Conservation (phyloP, 2,797 vertebrate species). For the Tenualosa ilisha region DNA sequence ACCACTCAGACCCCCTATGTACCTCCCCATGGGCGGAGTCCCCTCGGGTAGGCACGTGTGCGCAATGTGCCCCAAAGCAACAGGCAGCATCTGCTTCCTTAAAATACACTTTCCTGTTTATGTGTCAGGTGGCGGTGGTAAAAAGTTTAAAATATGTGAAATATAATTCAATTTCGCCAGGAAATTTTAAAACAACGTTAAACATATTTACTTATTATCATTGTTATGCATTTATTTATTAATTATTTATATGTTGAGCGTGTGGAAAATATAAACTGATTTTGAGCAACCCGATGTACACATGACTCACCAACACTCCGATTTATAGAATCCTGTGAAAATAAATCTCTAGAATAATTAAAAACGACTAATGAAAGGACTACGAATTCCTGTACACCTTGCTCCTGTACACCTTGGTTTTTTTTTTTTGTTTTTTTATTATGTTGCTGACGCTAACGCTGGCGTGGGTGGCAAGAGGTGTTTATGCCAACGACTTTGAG, state of each 20-base stretch:
- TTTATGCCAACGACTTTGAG: neutral
- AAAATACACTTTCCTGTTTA: conserved; percentile 77
- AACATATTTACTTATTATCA: too few species aligned
- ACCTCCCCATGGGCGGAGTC: conserved; percentile 44
- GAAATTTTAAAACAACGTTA: too few species aligned
- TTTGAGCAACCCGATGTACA: neutral
- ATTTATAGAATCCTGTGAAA: neutral
- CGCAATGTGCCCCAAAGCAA: conserved; percentile 30
- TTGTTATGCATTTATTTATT: too few species aligned
- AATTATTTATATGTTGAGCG: neutral
- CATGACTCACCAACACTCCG: neutral
- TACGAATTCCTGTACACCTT: neutral
- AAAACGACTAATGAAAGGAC: neutral
- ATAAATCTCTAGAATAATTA: neutral
- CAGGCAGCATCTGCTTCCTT: conserved; percentile 63
- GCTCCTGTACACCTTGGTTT: neutral
- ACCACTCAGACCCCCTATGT: neutral
- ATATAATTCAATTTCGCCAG: neutral
- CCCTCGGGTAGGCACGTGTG: neutral
- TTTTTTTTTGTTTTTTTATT: neutral
- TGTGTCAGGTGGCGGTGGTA: conserved; percentile 67
- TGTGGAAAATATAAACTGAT: neutral
- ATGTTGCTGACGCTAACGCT: neutral
- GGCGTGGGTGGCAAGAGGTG: neutral
- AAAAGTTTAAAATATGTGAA: neutral